Percentiles rank a stretch among this genome's conserved stretches.
phyloP scores from a whole-genome alignment of 2,797 vertebrate genomes.

The Diplodus puntazzo region DNA sequence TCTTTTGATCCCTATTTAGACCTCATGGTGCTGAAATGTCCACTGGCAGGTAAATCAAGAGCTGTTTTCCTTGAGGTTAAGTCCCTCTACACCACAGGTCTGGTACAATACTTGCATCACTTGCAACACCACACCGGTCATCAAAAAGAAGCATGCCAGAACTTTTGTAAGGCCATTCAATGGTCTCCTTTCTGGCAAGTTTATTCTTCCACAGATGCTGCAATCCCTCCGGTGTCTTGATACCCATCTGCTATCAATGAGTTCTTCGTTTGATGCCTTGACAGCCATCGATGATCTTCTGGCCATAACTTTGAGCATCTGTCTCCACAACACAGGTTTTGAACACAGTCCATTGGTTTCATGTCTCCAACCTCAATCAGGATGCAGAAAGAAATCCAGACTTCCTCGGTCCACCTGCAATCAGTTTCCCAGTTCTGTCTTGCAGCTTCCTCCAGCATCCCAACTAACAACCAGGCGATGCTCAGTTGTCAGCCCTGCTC shows the following conservation, averaged over 20 bases:
- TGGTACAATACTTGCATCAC: neutral
- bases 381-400: neutral
- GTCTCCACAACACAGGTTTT: neutral
- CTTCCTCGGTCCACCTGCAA: neutral
- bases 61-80: neutral
- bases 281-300: neutral
- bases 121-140: neutral
- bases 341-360: neutral
- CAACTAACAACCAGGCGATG: neutral
- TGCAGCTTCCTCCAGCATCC: neutral
- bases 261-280: neutral
- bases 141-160: conserved; percentile 14
- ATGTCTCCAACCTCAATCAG: neutral
- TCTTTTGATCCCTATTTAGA: conserved; percentile 14
- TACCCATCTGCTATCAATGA: neutral
- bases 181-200: neutral
- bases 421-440: neutral
- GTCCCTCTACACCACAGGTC: neutral
- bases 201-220: neutral
- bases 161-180: neutral
- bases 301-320: neutral
- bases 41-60: conserved; percentile 3
- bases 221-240: neutral
- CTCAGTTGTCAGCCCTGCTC: neutral
- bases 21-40: conserved; percentile 1